Evolutionary conservation across 1,140 invertebrate species (phyloP), one percentile per base, ranked within the genome.

Genomic region (Nylanderia fulva): DNA sequence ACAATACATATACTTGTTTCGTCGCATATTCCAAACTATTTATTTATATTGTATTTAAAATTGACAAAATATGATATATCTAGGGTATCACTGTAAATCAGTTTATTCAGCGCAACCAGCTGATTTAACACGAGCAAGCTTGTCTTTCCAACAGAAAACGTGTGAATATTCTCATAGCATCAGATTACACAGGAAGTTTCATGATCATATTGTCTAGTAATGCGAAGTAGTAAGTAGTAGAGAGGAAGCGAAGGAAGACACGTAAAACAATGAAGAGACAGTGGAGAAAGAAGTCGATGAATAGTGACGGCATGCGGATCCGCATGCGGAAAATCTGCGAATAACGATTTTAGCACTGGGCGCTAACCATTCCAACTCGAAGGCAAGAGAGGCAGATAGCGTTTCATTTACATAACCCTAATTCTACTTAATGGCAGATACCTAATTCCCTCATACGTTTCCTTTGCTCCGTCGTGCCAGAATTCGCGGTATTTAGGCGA

Each of bases 341-440:
- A 64, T 82, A 88, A 54, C 58, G 71, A 88, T 88, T 84, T 79
- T 48, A 85, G 66, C 69, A 45, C 56, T 56, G 58, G 66, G 77
- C 84, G 84, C 82, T 91, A 91, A 92, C 80, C 84, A 76, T 85
- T 72, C 75, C 85, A 91, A 85, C 79, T n/a, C 77, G 84, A 90
- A 86, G 84, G 85, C 64, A n/a, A n/a, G n/a, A n/a, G 79, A 58
- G 21, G 82, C 66, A 90, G n/a, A 93, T 93, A 90, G 79, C 86
- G 83, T 90, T 93, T 91, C 91, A 94, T 94, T 94, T 94, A 92
- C 91, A 94, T 94, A 94, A 94, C 91, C 88, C 87, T 92, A 91
- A 92, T 91, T 90, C 92, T 91, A 91, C 91, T 93, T 92, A 92
- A 88, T 87, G 90, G 87, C 84, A 85, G 86, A 91, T 85, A 83